Evolutionary conservation across 2,888 invertebrate genomes (phyloP).

Genomic region (Eupithecia subumbrata): DNA sequence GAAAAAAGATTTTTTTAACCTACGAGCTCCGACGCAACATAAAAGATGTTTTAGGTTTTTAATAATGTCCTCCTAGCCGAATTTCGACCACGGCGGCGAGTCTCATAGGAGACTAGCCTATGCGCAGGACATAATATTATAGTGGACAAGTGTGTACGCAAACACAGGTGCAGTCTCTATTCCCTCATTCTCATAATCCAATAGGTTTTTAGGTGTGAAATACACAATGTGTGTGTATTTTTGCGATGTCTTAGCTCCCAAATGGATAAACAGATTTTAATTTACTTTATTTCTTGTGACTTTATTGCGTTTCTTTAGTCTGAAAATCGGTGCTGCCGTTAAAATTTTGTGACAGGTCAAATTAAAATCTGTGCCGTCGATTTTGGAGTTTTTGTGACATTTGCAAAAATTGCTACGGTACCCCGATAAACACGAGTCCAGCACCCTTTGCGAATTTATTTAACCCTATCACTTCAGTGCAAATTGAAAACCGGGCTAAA

Average conservation of each 20-base stretch:
- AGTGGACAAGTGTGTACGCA: too few relatives aligned
- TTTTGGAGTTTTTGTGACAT: background rate
- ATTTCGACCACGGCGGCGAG: too few relatives aligned
- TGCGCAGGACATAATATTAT: too few relatives aligned
- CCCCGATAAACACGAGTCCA: background rate
- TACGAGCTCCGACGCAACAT: background rate
- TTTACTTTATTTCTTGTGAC: background rate
- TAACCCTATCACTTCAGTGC: constrained; percentile 56
- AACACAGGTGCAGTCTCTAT: too few relatives aligned
- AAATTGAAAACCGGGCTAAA: constrained; percentile 64
- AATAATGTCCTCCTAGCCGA: too few relatives aligned
- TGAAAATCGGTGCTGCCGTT: background rate
- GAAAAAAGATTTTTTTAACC: background rate
- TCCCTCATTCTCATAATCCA: too few relatives aligned
- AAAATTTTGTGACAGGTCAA: background rate
- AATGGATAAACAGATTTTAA: background rate
- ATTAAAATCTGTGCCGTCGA: background rate
- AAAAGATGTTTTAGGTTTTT: too few relatives aligned
- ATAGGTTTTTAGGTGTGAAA: too few relatives aligned
- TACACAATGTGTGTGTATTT: background rate
- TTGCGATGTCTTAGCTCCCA: background rate
- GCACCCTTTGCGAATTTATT: constrained; percentile 14
- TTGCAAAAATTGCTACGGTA: background rate
- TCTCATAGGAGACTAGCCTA: too few relatives aligned
- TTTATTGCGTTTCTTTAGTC: background rate